These are phyloP conservation scores for Paramuricea clavata DNA, from an alignment of 92 coral and sea anemone genomes.

Conservation along the genomic window DNA sequence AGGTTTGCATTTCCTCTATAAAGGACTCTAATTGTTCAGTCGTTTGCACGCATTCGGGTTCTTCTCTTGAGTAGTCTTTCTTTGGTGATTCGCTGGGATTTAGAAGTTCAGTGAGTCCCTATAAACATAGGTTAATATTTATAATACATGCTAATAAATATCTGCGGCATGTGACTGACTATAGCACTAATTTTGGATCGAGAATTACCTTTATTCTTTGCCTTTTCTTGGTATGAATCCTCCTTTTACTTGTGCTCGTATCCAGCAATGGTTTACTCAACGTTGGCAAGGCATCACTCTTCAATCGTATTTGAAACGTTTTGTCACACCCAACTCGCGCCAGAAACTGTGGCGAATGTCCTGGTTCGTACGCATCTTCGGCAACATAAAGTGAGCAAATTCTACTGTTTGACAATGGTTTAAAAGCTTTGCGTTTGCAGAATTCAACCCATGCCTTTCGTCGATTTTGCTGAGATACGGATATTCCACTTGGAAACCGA, in stretches of 20 bases:
- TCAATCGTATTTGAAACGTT: slow-evolving; percentile 20
- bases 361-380: slow-evolving; percentile 37
- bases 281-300: slow-evolving; percentile 28
- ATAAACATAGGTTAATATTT: too few relatives aligned
- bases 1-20: too few relatives aligned
- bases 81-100: neutral
- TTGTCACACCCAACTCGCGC: slow-evolving; percentile 9
- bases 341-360: slow-evolving; percentile 37
- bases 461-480: slow-evolving; percentile 5
- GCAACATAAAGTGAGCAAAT: slow-evolving; percentile 37
- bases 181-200: neutral
- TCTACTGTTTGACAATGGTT: slow-evolving; percentile 26
- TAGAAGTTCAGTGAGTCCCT: too few relatives aligned
- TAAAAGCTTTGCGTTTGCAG: slow-evolving; percentile 34
- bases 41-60: neutral
- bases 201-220: too few relatives aligned
- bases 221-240: too few relatives aligned
- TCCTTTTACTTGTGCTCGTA: neutral
- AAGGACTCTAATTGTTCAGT: too few relatives aligned
- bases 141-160: too few relatives aligned
- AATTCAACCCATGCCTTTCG: slow-evolving; percentile 35
- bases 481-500: neutral
- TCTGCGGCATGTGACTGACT: too few relatives aligned
- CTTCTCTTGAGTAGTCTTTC: slow-evolving; percentile 9
- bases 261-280: slow-evolving; percentile 28